These are phyloP conservation scores for Maniola jurtina DNA, from an alignment of 1,140 invertebrate species.

Conservation along the genomic window DNA sequence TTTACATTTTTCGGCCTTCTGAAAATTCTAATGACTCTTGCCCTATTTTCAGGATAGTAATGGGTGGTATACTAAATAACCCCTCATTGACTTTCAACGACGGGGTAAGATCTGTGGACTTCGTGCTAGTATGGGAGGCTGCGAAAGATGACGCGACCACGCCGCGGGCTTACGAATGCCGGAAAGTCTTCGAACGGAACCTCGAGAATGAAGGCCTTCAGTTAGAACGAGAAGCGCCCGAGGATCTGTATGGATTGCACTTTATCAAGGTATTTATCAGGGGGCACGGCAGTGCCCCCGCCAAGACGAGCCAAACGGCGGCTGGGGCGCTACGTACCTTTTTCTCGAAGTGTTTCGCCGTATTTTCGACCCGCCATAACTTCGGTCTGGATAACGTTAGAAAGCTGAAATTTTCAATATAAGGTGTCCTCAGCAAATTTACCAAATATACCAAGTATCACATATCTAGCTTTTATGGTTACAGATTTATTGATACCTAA, in stretches of 20 bases:
- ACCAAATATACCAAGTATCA: too few species aligned
- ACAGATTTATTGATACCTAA: too few species aligned
- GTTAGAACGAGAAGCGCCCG: slow-evolving; percentile 82
- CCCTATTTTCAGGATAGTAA: slow-evolving; percentile 51
- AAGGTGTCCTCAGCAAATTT: too few species aligned
- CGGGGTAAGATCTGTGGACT: slow-evolving; percentile 85
- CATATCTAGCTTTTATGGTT: too few species aligned
- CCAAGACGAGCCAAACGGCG: too few species aligned
- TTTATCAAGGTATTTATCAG: slow-evolving; percentile 82
- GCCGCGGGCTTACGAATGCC: slow-evolving; percentile 66
- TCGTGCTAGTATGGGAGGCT: slow-evolving; percentile 87
- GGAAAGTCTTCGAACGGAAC: slow-evolving; percentile 83
- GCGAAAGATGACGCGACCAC: slow-evolving; percentile 70
- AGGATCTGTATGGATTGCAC: slow-evolving; percentile 80
- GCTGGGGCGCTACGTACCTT: too few species aligned
- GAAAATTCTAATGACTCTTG: background rate
- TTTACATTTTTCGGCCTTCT: background rate
- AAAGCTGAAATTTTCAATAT: too few species aligned
- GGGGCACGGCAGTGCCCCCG: too few species aligned
- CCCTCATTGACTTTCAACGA: slow-evolving; percentile 84
- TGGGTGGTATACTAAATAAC: slow-evolving; percentile 65
- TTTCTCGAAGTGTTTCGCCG: too few species aligned
- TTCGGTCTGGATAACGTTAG: too few species aligned
- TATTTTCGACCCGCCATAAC: too few species aligned
- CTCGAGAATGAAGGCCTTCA: slow-evolving; percentile 84